Evolutionary conservation across 2,113 vertebrate species (phyloP).

Genomic region (Anser cygnoides): DNA sequence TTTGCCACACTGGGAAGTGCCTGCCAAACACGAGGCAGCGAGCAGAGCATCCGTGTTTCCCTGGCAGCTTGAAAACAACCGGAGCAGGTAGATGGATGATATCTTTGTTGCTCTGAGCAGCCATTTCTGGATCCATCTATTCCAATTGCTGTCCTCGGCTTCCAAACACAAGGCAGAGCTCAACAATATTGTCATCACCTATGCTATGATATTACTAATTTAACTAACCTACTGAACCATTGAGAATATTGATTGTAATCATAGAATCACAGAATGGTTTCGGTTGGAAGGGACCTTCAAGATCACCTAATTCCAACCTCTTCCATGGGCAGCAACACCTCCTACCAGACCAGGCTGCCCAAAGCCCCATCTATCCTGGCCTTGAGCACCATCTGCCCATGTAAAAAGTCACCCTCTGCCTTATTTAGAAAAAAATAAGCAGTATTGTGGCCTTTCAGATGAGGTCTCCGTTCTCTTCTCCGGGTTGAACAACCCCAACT

Average conservation of each 20-base stretch:
- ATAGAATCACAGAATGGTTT: no score
- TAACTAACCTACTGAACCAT: background rate
- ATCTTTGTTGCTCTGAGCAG: background rate
- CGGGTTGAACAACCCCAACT: no score
- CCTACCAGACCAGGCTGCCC: no score
- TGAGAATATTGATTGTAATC: background rate
- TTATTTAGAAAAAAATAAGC: no score
- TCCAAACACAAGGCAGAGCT: background rate
- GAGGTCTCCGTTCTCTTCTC: no score
- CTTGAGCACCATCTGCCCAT: no score
- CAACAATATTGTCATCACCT: background rate
- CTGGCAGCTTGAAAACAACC: background rate
- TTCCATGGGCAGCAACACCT: no score
- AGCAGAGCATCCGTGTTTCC: background rate
- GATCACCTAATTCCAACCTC: no score
- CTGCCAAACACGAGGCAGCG: background rate
- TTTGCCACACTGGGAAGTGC: background rate
- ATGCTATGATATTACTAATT: background rate
- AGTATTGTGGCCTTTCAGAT: no score
- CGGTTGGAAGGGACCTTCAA: no score
- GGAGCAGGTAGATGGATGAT: background rate
- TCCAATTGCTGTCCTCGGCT: background rate
- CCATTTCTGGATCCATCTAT: background rate
- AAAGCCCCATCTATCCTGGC: no score
- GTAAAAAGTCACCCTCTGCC: no score